These are phyloP conservation scores for Acanthosepion pharaonis DNA, from an alignment of 2,888 invertebrate species.

Conservation along the genomic window DNA sequence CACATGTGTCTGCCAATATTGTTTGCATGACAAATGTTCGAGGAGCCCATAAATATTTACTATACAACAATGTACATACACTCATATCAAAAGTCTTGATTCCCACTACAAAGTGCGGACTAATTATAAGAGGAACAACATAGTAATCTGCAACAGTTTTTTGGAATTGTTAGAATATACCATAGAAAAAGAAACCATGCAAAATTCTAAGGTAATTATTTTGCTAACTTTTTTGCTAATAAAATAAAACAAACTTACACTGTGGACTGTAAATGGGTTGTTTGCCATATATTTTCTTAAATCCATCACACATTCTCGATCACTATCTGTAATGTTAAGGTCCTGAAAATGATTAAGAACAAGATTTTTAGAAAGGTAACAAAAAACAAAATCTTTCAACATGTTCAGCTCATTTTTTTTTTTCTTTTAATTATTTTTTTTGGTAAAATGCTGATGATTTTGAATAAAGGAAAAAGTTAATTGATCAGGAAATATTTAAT, in stretches of 20 bases:
- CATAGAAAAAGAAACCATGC: too few relatives aligned
- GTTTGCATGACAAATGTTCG: too few relatives aligned
- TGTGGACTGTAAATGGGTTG: conserved; percentile 86
- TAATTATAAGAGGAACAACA: too few relatives aligned
- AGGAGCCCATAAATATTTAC: too few relatives aligned
- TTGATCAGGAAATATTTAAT: background rate
- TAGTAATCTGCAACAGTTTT: too few relatives aligned
- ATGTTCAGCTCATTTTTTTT: background rate
- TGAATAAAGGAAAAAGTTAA: background rate
- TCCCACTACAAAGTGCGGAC: too few relatives aligned
- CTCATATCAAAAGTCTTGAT: too few relatives aligned
- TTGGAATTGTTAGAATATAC: too few relatives aligned
- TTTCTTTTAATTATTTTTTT: background rate
- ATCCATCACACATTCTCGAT: conserved; percentile 88
- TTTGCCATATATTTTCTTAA: conserved; percentile 95
- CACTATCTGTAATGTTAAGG: conserved; percentile 76
- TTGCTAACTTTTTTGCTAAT: background rate
- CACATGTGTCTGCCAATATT: too few relatives aligned
- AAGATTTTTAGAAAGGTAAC: background rate
- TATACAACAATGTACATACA: too few relatives aligned
- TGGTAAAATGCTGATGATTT: background rate
- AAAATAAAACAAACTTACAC: conserved; percentile 58
- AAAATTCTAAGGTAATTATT: too few relatives aligned
- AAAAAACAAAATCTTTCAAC: background rate
- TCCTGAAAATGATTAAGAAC: conserved; percentile 59